A percentile compares a stretch with the other conserved stretches of the same genome.
Conservation (phyloP, 1,140 invertebrate species). For the Lerema accius region DNA sequence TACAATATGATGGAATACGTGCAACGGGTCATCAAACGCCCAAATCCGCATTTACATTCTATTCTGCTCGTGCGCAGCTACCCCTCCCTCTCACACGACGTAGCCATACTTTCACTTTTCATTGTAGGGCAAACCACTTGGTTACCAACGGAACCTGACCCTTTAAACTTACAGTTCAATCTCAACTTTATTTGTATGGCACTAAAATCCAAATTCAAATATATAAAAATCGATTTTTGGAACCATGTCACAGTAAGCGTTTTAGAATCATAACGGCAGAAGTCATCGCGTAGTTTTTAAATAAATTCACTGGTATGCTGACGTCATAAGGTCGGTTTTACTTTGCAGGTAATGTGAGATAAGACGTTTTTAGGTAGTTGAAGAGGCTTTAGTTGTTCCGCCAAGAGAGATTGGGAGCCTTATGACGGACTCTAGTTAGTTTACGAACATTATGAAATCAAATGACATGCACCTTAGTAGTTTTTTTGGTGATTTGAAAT, state of each 20-base stretch:
- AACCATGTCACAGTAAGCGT: slow-evolving; percentile 53
- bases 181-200: slow-evolving; percentile 4
- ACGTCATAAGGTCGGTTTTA: slow-evolving; percentile 31
- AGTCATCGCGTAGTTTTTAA: slow-evolving; percentile 32
- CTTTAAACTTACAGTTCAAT: slow-evolving; percentile 14
- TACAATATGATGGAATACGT: slow-evolving; percentile 45
- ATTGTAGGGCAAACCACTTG: slow-evolving; percentile 70
- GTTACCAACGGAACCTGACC: slow-evolving; percentile 40
- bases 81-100: slow-evolving; percentile 51
- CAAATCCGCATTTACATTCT: slow-evolving; percentile 75
- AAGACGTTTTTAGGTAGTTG: slow-evolving; percentile 36
- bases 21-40: slow-evolving; percentile 67
- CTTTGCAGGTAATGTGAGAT: slow-evolving; percentile 32
- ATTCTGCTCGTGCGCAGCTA: slow-evolving; percentile 58
- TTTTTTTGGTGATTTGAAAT: slow-evolving; percentile 55
- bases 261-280: slow-evolving; percentile 51
- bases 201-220: slow-evolving; percentile 38
- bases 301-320: slow-evolving; percentile 29
- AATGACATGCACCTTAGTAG: slow-evolving; percentile 65
- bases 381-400: slow-evolving; percentile 57
- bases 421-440: slow-evolving; percentile 67
- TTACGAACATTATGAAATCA: slow-evolving; percentile 71
- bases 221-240: slow-evolving; percentile 16
- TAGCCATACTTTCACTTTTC: slow-evolving; percentile 76
- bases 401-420: slow-evolving; percentile 76